These are phyloP conservation scores for Pontoporia blainvillei DNA, from an alignment of 2,113 vertebrate genomes.

Conservation along the genomic window DNA sequence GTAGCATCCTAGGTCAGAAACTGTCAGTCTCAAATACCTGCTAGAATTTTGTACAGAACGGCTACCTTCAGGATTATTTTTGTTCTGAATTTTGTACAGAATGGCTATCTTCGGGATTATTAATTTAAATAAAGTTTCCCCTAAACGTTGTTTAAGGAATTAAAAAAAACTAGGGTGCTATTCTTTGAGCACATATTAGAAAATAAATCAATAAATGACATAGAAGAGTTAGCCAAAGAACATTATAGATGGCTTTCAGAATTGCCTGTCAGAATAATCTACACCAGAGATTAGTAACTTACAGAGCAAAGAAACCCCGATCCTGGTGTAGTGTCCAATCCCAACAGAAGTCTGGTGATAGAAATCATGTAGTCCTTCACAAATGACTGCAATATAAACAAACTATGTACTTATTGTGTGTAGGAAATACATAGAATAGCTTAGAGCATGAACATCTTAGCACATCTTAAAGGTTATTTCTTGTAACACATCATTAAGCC, in stretches of 20 bases:
- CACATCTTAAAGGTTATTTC: not conserved
- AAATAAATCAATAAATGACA: not conserved
- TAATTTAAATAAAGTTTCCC: not conserved
- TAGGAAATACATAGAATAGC: not conserved
- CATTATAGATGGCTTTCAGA: not conserved
- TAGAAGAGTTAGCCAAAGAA: not conserved
- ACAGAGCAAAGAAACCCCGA: slow-evolving; percentile 90
- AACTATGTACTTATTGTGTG: not conserved
- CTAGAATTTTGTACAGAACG: not conserved
- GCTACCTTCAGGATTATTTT: not conserved
- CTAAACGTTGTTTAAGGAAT: not conserved
- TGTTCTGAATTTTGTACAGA: not conserved
- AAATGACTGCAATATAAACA: slow-evolving; percentile 83
- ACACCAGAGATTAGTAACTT: slow-evolving; percentile 70
- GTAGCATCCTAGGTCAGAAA: not conserved
- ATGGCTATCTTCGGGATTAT: not conserved
- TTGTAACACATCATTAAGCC: not conserved
- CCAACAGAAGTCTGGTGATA: slow-evolving; percentile 87
- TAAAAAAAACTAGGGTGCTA: not conserved
- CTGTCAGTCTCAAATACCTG: not conserved
- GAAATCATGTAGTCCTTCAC: slow-evolving; percentile 91
- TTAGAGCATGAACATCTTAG: not conserved
- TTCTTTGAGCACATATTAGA: not conserved
- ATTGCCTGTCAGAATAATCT: not conserved
- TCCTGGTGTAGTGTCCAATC: slow-evolving; percentile 87